Base-by-base conservation (phyloP, 2,797 vertebrate species). In the Rhabdophis nuchalis region DNA sequence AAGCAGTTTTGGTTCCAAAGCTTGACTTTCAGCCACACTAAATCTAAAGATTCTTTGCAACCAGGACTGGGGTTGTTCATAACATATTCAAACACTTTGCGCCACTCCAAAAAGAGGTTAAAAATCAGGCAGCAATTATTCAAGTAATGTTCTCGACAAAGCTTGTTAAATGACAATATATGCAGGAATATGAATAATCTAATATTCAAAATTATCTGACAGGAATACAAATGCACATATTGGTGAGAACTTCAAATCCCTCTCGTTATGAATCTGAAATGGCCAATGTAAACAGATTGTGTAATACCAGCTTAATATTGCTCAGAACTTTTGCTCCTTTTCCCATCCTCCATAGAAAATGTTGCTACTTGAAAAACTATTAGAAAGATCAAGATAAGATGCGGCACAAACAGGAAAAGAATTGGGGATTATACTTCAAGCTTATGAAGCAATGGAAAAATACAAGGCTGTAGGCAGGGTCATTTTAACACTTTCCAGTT, bases 331-430 rank as follows among this genome's bases (percentile, higher is more conserved):
- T 94, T 89, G 46, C 9, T 89, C 91, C 93, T 58, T 85, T 46
- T 10, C 53, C 64, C 46, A 54, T 87, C 68, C 52, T 0, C 46
- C 89, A 93, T 92, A 95, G 88, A 94, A 93, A 94, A 95, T 36
- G n/a, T 14, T 88, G 20, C 68, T 86, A 60, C 92, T 93, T 95
- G 92, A 92, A 96, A 96, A 95, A 36, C 88, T 94, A 9, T 89
- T 90, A 89, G 90, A 93, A 92, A 91, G 93, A 91, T 92, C 32
- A 90, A 94, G 87, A 91, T 68, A 93, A 89, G 93, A 91, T 27
- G 16, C 1, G 58, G 64, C 91, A 95, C 58, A 94, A 91, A 93
- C 68, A 94, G 93, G 92, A 82, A 53, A 93, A 94, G 87, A 95
- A 36, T 52, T 91, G 0, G 32, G 61, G n/a, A 93, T 94, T 94